Evolutionary conservation across 2,888 invertebrate genomes (phyloP).

Genomic region (Ectobius pallidus): DNA sequence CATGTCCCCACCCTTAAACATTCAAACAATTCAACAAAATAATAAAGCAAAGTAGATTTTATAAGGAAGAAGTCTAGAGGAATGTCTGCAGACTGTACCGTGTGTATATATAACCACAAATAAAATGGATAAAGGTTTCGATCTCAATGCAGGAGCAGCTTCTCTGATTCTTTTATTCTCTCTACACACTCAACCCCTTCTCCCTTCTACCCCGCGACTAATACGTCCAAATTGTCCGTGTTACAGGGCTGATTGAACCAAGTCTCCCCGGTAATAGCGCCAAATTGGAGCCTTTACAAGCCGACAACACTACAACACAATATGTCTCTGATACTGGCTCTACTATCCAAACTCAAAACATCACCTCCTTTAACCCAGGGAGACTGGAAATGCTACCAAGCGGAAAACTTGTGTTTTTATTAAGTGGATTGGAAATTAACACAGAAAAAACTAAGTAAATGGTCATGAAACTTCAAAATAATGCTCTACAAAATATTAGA

Average conservation of each 20-base stretch:
- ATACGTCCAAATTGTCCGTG: slow-evolving; percentile 23
- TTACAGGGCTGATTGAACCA: slow-evolving; percentile 29
- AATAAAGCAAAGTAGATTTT: too few species aligned
- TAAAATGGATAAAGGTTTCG: slow-evolving; percentile 24
- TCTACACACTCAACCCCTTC: background rate
- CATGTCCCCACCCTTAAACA: too few species aligned
- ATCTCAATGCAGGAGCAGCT: background rate
- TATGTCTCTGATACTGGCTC: background rate
- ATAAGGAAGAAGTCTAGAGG: too few species aligned
- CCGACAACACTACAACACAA: slow-evolving; percentile 16
- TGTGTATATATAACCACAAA: background rate
- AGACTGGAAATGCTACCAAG: too few species aligned
- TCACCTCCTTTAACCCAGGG: too few species aligned
- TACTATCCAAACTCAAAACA: background rate
- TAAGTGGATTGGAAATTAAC: too few species aligned
- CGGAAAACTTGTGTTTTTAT: too few species aligned
- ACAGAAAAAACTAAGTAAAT: too few species aligned
- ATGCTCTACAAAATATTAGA: too few species aligned
- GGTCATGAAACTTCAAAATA: too few species aligned
- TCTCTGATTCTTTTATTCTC: background rate
- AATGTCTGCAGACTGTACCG: too few species aligned
- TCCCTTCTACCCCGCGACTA: background rate
- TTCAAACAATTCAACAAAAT: too few species aligned
- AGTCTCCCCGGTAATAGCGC: slow-evolving; percentile 21
- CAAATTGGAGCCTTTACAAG: slow-evolving; percentile 35